A percentile compares a stretch with the other conserved stretches of the same genome.
phyloP scores from a whole-genome alignment of 2,888 invertebrate species.

The Anodontia alba region DNA sequence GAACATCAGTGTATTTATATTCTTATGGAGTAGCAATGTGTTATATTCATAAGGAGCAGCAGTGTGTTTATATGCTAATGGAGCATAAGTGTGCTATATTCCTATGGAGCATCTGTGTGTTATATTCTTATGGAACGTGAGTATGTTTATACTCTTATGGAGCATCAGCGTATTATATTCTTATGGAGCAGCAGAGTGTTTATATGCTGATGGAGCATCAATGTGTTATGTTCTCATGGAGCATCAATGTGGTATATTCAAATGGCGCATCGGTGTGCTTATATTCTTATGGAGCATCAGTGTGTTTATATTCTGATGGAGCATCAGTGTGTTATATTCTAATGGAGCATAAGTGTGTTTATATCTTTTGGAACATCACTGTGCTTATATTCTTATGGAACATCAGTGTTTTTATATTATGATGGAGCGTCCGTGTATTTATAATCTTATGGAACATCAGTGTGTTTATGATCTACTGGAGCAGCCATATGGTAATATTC shows the following conservation, averaged over 20 bases:
- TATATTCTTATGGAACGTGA: background rate
- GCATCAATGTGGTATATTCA: background rate
- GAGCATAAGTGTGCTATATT: background rate
- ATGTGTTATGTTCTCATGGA: background rate
- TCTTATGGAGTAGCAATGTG: too few species aligned
- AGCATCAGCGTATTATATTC: background rate
- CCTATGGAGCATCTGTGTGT: background rate
- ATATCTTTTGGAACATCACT: background rate
- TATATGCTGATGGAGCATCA: background rate
- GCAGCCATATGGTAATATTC: background rate
- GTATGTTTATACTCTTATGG: background rate
- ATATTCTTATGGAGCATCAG: background rate
- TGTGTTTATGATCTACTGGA: background rate
- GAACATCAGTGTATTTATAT: background rate
- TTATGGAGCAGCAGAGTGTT: background rate
- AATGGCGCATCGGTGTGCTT: background rate
- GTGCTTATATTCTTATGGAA: background rate
- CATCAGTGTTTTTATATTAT: background rate
- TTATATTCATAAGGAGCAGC: background rate
- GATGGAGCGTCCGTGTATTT: background rate
- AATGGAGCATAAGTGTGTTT: background rate
- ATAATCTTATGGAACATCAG: background rate
- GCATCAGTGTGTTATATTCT: background rate
- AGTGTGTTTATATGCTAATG: background rate
- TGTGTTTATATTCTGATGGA: background rate